Evolutionary conservation across 2,113 vertebrate species (phyloP).

Genomic region (Symphodus melops): DNA sequence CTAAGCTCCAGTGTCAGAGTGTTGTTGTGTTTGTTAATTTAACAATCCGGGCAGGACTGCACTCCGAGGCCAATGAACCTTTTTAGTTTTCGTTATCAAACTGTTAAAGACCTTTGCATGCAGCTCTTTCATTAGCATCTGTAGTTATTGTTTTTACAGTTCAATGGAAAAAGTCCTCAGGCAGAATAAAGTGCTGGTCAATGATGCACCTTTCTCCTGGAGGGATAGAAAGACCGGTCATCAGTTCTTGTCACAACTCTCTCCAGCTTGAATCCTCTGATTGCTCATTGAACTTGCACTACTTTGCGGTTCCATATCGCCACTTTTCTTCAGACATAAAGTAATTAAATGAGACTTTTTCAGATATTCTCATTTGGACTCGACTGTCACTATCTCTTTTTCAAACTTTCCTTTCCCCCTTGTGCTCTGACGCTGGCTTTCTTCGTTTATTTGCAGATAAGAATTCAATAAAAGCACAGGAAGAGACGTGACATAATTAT

Average conservation of each 20-base stretch:
- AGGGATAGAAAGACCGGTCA: constrained; percentile 48
- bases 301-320: constrained; percentile 55
- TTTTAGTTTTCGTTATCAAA: background rate
- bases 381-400: constrained; percentile 68
- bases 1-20: no score
- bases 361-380: constrained; percentile 67
- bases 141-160: constrained; percentile 24
- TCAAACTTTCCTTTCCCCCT: constrained; percentile 38
- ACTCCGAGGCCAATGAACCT: no score
- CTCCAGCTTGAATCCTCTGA: constrained; percentile 44
- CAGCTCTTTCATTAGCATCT: background rate
- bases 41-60: no score
- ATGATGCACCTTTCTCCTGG: constrained; percentile 45
- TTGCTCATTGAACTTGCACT: constrained; percentile 63
- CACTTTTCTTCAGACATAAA: constrained; percentile 51
- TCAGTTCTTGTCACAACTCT: constrained; percentile 58
- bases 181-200: constrained; percentile 20
- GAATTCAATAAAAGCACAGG: constrained; percentile 90
- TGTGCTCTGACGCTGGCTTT: constrained; percentile 47
- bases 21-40: no score
- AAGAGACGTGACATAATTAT: constrained; percentile 92
- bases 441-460: constrained; percentile 85
- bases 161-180: constrained; percentile 16
- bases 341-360: constrained; percentile 63
- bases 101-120: no score